Evolutionary conservation across 30 jellyfish, hydroid and myxozoan species (phyloP).

Genomic region (Turritopsis rubra): DNA sequence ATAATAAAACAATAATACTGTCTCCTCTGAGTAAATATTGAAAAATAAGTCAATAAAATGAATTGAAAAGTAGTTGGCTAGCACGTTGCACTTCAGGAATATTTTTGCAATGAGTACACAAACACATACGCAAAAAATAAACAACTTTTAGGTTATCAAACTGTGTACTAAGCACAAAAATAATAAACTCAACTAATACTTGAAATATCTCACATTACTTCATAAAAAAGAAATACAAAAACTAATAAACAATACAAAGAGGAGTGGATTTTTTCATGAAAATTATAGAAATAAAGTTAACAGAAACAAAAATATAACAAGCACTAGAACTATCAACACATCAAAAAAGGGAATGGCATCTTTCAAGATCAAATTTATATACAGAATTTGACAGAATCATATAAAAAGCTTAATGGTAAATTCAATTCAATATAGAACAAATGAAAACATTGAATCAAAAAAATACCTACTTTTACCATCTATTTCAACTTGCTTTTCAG

Average conservation of each 20-base stretch:
- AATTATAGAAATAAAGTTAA: too few relatives aligned
- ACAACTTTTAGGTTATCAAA: neutral
- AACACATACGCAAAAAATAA: neutral
- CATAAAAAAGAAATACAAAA: too few relatives aligned
- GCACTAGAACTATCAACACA: too few relatives aligned
- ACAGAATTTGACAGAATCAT: neutral
- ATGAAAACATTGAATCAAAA: neutral
- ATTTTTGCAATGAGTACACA: neutral
- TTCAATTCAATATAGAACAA: neutral
- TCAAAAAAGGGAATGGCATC: too few relatives aligned
- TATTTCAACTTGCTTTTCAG: conserved; percentile 41
- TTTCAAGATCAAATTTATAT: too few relatives aligned
- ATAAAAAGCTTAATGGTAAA: neutral
- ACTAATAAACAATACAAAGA: neutral
- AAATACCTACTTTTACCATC: conserved; percentile 62
- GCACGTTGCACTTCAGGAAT: neutral
- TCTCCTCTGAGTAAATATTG: neutral
- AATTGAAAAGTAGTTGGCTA: neutral
- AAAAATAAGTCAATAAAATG: neutral
- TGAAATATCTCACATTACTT: neutral
- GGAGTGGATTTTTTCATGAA: too few relatives aligned
- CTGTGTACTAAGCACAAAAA: neutral
- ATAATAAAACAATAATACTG: neutral
- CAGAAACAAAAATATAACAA: too few relatives aligned
- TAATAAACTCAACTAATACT: neutral